Evolutionary conservation across 2,888 invertebrate genomes (phyloP).

Genomic region (Dasysyrphus albostriatus): DNA sequence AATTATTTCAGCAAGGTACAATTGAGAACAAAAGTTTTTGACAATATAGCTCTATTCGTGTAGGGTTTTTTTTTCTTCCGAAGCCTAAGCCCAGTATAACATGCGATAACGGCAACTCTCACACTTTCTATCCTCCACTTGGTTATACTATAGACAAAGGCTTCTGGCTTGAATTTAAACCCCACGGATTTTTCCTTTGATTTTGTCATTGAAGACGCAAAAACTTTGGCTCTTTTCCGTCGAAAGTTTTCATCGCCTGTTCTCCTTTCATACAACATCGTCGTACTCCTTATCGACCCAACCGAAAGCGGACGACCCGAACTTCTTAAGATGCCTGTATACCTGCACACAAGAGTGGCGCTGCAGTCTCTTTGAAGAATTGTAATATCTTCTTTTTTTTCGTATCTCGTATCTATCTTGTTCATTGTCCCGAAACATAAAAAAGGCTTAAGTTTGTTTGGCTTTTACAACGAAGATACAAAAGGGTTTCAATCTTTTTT

Average conservation of each 20-base stretch:
- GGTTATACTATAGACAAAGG: slow-evolving; percentile 8
- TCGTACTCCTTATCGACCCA: background rate
- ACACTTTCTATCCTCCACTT: slow-evolving; percentile 16
- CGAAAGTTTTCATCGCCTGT: slow-evolving; percentile 61
- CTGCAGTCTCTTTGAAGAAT: slow-evolving; percentile 64
- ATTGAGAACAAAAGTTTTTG: slow-evolving; percentile 51
- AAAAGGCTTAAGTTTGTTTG: slow-evolving; percentile 68
- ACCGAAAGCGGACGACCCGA: background rate
- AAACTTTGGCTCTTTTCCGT: slow-evolving; percentile 60
- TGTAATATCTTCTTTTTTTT: slow-evolving; percentile 41
- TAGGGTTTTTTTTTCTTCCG: background rate
- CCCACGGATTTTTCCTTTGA: slow-evolving; percentile 26
- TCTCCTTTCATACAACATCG: background rate
- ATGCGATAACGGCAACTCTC: slow-evolving; percentile 26
- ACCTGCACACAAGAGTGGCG: slow-evolving; percentile 30
- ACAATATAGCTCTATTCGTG: slow-evolving; percentile 30
- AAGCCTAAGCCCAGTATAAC: slow-evolving; percentile 5
- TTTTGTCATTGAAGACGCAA: slow-evolving; percentile 48
- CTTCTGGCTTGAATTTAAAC: slow-evolving; percentile 2
- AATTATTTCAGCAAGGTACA: slow-evolving; percentile 45
- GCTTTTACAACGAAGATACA: slow-evolving; percentile 57
- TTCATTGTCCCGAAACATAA: slow-evolving; percentile 48
- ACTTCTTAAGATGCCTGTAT: slow-evolving; percentile 24
- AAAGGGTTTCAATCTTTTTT: slow-evolving; percentile 47
- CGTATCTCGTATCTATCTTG: slow-evolving; percentile 49